A percentile compares a stretch with the other conserved stretches of the same genome.
Evolutionary conservation across 2,888 invertebrate genomes (phyloP).

Genomic region (Petrolisthes manimaculis): DNA sequence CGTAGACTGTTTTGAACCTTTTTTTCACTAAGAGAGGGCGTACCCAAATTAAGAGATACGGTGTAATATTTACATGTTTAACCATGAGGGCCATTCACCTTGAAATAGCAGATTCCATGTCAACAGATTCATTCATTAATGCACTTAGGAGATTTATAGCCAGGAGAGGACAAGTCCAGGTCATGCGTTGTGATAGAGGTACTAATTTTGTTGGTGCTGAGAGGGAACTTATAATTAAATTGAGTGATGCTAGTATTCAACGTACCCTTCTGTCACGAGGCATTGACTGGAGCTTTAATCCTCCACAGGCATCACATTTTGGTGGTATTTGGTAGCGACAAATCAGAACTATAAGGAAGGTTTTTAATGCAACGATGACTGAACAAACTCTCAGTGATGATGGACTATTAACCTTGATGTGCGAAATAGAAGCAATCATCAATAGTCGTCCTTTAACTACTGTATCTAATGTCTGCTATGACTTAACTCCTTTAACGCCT

Average conservation of each 20-base stretch:
- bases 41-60: not conserved
- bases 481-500: slow-evolving; percentile 31
- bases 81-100: slow-evolving; percentile 21
- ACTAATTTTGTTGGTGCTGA: not conserved
- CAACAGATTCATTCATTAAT: slow-evolving; percentile 32
- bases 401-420: slow-evolving; percentile 11
- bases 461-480: slow-evolving; percentile 20
- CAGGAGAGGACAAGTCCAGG: slow-evolving; percentile 22
- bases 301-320: slow-evolving; percentile 30
- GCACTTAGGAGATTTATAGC: slow-evolving; percentile 21
- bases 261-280: not conserved
- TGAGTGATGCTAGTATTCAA: not conserved
- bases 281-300: slow-evolving; percentile 28
- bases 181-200: slow-evolving; percentile 2
- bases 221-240: not conserved
- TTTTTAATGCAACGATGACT: slow-evolving; percentile 28
- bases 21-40: slow-evolving; percentile 17
- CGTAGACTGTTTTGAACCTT: slow-evolving; percentile 36
- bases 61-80: slow-evolving; percentile 29
- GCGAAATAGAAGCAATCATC: slow-evolving; percentile 38
- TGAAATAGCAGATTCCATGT: slow-evolving; percentile 9
- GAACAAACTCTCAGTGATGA: slow-evolving; percentile 29
- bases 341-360: slow-evolving; percentile 35
- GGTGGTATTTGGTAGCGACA: slow-evolving; percentile 42
- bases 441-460: slow-evolving; percentile 30